Evolutionary conservation across 2,797 vertebrate genomes (phyloP).

Genomic region (Pseudotriccus pelzelni): DNA sequence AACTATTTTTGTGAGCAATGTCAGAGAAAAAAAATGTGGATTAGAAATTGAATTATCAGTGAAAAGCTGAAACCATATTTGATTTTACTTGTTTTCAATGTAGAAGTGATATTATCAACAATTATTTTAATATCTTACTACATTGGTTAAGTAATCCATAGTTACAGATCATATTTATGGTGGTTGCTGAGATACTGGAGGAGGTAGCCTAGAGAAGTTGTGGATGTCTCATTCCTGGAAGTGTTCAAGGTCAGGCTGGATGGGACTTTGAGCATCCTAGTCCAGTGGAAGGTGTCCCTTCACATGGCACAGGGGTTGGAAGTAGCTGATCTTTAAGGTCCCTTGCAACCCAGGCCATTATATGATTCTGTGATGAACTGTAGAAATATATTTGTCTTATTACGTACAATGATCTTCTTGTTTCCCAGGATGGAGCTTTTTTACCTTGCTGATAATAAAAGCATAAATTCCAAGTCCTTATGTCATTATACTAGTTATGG

Average conservation of each 20-base stretch:
- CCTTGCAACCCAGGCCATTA: neutral
- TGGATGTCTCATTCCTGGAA: neutral
- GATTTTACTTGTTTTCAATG: neutral
- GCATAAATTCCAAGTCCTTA: neutral
- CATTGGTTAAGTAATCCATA: neutral
- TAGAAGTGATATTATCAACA: neutral
- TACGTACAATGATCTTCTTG: neutral
- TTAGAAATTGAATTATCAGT: neutral
- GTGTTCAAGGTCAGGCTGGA: neutral
- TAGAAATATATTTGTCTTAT: neutral
- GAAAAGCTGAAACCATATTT: neutral
- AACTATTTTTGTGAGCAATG: neutral
- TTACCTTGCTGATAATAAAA: neutral
- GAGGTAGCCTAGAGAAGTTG: neutral
- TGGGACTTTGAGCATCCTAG: neutral
- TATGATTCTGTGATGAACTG: neutral
- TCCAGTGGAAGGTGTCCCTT: neutral
- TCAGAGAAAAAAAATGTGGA: neutral
- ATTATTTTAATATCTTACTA: neutral
- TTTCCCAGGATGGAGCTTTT: neutral
- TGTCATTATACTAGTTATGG: neutral
- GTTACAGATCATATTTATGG: neutral
- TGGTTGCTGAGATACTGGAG: no score
- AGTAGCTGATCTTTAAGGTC: neutral
- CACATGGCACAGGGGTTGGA: rapidly evolving